Evolutionary conservation across 2,888 invertebrate species (phyloP), one percentile per base, ranked within the genome.

Genomic region (Chironomus riparius): DNA sequence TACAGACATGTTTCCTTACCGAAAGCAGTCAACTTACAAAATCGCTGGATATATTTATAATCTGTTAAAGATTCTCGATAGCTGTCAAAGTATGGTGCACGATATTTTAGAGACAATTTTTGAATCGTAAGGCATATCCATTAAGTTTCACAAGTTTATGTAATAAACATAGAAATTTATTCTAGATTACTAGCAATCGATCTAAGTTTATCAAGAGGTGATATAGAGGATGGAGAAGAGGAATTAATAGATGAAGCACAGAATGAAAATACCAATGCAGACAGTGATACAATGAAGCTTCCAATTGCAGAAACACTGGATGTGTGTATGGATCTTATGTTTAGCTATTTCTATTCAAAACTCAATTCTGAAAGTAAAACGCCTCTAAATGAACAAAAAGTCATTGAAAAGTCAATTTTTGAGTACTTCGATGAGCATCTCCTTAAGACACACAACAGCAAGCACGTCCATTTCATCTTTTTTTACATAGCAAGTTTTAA

Each of bases 11-110:
- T 95, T 91, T 83, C 97, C 97, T 0, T 96, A 93, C 82, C 87
- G 89, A 81, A 91, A 89, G 80, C 89, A 87, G 76, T 86, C 89
- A 0, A 84, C 89, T 3, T 89, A 89, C 80, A 82, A 87, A 0
- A 91, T 93, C 78, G 90, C 91, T 80, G 88, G 90, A 12, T 97
- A 92, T 82, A 82, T 94, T 18, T 88, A 91, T 80, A 94, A 95
- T 83, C 82, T 95, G 65, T 86, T 97, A 74, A 89, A 89, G 86
- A 86, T 95, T 78, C 85, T 90, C 77, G 88, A 89, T 65, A 94
- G 94, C 81, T 88, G 92, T 78, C 92, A 94, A 0, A 86, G 88
- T 0, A 85, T 93, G 73, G 86, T 89, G 71, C 87, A 88, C 78
- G 88, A 90, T 78, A 87, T 96, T 47, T 85, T 96, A 79, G 87